Evolutionary conservation across 2,797 vertebrate genomes (phyloP), one percentile per base, ranked within the genome.

Genomic region (Gallinago nigripennis): DNA sequence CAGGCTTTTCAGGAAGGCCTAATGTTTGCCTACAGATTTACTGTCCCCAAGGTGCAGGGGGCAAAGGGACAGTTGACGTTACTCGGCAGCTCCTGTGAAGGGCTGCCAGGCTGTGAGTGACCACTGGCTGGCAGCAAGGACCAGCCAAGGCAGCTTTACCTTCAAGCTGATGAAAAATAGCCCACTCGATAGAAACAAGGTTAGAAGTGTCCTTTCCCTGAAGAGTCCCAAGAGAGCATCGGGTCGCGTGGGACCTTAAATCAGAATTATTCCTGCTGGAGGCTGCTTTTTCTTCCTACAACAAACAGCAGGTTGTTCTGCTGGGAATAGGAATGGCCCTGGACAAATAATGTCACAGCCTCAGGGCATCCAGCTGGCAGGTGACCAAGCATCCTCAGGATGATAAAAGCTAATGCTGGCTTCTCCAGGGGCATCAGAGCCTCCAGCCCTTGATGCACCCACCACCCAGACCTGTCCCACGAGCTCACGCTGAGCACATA

Each of bases 11-110:
- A 96, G 96, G 96, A 97, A 96, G 89, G 66, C 35, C 63, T 94
- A 86, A 95, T 90, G 63, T 82, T 73, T 96, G 94, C 88, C 87
- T 94, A 92, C 92, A 92, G 95, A 97, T 96, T 97, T 97, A 97
- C 92, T 48, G 3, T 15, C 82, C 96, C 94, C 95, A 73, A 66
- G 92, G 79, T 63, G 1, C 85, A 1, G 77, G 89, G 83, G 54
- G 63, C 91, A 90, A 95, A 94, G 87, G 94, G 91, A 46, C 92
- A 90, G 76, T 2, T 77, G 92, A 73, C 0, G 3, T 60, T 30
- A 30, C 33, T 78, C 25, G 77, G 92, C 70, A 69, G 65, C 35
- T 90, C 61, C 72, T 2, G 6, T 3, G 1, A 65, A 89, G 56
- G 39, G 53, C 57, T 77, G 43, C 0, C 0, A 13, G 15, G 39